Evolutionary conservation across 2,113 vertebrate genomes (phyloP).

Genomic region (Butorides virescens): DNA sequence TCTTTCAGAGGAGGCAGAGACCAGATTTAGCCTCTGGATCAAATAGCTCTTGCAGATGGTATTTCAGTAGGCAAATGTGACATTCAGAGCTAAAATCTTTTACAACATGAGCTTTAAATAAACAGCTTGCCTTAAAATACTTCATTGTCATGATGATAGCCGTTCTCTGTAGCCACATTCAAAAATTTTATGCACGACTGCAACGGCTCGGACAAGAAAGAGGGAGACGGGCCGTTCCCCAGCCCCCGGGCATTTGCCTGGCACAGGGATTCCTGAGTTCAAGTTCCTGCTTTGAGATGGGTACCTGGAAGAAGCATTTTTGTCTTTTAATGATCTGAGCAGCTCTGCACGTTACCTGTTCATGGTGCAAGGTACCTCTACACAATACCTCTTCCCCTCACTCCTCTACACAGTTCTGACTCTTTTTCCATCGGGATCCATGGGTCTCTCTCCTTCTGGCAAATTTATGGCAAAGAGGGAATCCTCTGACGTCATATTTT

Average conservation of each 20-base stretch:
- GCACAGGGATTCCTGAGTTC: not conserved
- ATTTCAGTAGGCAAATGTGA: not conserved
- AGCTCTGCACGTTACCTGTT: not conserved
- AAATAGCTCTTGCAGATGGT: not conserved
- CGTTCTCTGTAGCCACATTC: not conserved
- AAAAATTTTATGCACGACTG: not conserved
- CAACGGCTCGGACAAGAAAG: not conserved
- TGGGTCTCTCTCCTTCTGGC: not conserved
- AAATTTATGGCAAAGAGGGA: not conserved
- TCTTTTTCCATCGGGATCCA: not conserved
- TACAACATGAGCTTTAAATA: not conserved
- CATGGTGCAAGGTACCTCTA: not conserved
- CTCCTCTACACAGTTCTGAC: not conserved
- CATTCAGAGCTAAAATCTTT: not conserved
- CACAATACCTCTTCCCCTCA: not conserved
- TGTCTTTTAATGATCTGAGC: not conserved
- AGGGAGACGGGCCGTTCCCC: fast-evolving
- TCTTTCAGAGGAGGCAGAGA: not conserved
- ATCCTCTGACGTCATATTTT: not conserved
- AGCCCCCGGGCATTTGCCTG: not conserved
- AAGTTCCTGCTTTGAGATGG: not conserved
- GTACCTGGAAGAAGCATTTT: not conserved
- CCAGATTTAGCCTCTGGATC: not conserved
- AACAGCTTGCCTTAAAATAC: not conserved
- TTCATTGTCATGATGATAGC: not conserved